phyloP scores from a whole-genome alignment of 2,888 invertebrate species.

The Agonopterix subpropinquella region DNA sequence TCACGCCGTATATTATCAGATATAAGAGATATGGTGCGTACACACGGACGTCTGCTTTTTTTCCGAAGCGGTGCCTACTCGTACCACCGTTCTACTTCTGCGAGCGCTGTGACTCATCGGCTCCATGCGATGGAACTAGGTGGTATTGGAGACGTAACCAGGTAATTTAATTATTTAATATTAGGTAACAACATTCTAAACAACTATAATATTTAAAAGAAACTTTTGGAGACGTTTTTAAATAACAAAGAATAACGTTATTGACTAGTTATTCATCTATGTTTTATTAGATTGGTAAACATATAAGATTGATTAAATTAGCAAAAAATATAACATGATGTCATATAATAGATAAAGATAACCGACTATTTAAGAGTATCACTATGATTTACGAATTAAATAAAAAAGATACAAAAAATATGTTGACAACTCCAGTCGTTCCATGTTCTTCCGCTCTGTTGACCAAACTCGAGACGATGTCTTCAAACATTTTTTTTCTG shows the following conservation, averaged over 20 bases:
- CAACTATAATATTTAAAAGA: too few species aligned
- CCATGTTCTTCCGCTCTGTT: slow-evolving; percentile 48
- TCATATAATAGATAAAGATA: not conserved
- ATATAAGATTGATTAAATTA: too few species aligned
- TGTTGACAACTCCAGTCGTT: slow-evolving; percentile 24
- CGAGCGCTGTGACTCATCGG: slow-evolving; percentile 49
- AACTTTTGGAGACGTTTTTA: too few species aligned
- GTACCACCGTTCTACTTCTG: slow-evolving; percentile 65
- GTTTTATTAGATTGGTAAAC: too few species aligned
- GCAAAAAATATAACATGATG: too few species aligned
- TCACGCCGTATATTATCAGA: slow-evolving; percentile 60
- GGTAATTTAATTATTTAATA: not conserved
- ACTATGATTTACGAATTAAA: not conserved
- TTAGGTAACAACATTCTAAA: too few species aligned
- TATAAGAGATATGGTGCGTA: slow-evolving; percentile 69
- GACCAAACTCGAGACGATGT: slow-evolving; percentile 65
- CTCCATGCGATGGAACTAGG: slow-evolving; percentile 23
- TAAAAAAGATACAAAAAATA: not conserved
- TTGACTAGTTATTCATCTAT: too few species aligned
- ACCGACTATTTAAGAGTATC: not conserved
- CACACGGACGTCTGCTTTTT: slow-evolving; percentile 49
- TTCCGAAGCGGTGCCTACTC: slow-evolving; percentile 51
- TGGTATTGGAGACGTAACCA: slow-evolving; percentile 28
- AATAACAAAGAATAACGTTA: too few species aligned
- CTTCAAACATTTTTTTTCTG: slow-evolving; percentile 63